Base-by-base conservation (phyloP, 1,140 invertebrate genomes). In the Pemphigus obesinymphae region DNA sequence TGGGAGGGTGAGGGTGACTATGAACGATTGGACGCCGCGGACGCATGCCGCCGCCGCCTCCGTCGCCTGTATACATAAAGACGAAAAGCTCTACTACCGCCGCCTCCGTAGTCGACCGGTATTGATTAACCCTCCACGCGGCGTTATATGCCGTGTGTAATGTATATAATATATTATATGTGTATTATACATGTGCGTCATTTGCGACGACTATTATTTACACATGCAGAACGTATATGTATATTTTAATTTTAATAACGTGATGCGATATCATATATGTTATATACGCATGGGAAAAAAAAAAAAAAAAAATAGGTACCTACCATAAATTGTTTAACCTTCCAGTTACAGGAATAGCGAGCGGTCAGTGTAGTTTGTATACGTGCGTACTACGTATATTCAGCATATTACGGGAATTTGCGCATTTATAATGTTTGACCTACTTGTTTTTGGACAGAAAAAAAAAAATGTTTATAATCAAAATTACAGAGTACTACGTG, bases 91-190 rank as follows among this genome's bases (percentile, higher is more conserved):
- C 31, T 17, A 55, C 53, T 37, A n/a, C 76, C 53, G n/a, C 75
- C 23, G 40, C 63, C 34, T 7, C 34, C 31, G 66, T 20, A 23
- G 53, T 63, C 55, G 70, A 73, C 70, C 43, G 55, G 76, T 80
- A 80, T 80, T 80, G 76, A 80, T 80, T 80, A 80, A 80, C 76
- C 76, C 76, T 80, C 76, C 29, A 34, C 37, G 8, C 55, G 43
- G 43, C 37, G 53, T 40, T 61, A 43, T 15, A 40, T n/a, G 43
- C 31, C 58, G 34, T 73, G 15, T 50, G 15, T 61, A 40, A 55
- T 40, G 20, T 78, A 37, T 23, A 78, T 40, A 17, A 23, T 45
- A 17, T 17, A n/a, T 3, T n/a, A 2, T 66, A 2, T 37, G 31
- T 66, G 8, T 29, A 48, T 23, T 34, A 34, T 68, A 40, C 13